A percentile compares a stretch with the other conserved stretches of the same genome.
Evolutionary conservation across 2,113 vertebrate species (phyloP).

Genomic region (Carollia perspicillata): DNA sequence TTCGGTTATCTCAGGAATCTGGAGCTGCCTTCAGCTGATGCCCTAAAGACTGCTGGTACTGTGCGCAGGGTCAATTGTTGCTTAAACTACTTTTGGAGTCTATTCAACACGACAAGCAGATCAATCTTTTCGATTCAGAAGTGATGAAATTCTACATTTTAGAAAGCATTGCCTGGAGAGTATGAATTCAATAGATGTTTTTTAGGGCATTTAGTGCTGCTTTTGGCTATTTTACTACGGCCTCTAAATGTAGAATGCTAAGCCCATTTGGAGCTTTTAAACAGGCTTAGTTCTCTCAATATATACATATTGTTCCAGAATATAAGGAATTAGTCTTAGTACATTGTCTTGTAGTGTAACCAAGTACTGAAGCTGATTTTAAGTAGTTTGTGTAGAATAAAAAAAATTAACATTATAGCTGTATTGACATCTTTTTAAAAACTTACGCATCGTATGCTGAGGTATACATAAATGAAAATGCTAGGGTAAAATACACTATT

Average conservation of each 20-base stretch:
- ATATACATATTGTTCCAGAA: constrained; percentile 16
- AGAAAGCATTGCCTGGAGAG: constrained; percentile 77
- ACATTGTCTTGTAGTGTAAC: not conserved
- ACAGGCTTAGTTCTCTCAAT: constrained; percentile 35
- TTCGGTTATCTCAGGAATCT: constrained; percentile 79
- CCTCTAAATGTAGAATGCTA: constrained; percentile 65
- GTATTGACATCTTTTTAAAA: not conserved
- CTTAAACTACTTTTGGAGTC: constrained; percentile 83
- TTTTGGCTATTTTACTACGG: constrained; percentile 68
- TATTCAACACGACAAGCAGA: constrained; percentile 87
- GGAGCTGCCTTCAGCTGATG: constrained; percentile 74
- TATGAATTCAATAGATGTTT: constrained; percentile 79
- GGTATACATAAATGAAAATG: not conserved
- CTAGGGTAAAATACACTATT: not conserved
- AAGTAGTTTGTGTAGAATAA: not conserved
- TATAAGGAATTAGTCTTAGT: constrained; percentile 53
- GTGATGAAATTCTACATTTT: constrained; percentile 85
- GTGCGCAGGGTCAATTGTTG: constrained; percentile 81
- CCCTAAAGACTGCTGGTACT: constrained; percentile 75
- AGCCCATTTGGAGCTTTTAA: constrained; percentile 65
- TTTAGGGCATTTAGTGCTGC: constrained; percentile 75
- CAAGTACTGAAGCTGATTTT: not conserved
- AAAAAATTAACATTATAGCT: constrained; percentile 2
- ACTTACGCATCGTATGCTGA: not conserved
- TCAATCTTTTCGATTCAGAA: constrained; percentile 84